phyloP scores from a whole-genome alignment of 2,797 vertebrate species.

The Limosa lapponica region DNA sequence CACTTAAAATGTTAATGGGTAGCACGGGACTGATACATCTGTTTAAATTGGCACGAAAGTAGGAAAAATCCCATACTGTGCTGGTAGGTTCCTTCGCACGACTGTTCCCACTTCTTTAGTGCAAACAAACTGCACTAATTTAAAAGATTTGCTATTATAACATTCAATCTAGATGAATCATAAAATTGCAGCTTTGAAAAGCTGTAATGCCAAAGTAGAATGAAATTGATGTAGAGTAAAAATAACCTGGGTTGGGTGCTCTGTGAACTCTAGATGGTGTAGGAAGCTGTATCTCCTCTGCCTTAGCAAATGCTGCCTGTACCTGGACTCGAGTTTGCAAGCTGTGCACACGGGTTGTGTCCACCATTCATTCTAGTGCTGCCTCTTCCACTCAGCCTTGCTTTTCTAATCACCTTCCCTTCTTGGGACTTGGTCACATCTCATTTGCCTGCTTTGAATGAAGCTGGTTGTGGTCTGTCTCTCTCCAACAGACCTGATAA shows the following conservation, averaged over 20 bases:
- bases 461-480: neutral
- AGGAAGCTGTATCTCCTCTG: neutral
- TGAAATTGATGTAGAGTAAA: neutral
- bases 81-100: neutral
- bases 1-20: conserved; percentile 38
- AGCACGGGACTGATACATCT: conserved; percentile 12
- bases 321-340: neutral
- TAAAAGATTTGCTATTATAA: neutral
- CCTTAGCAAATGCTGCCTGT: neutral
- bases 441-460: neutral
- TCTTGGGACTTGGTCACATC: neutral
- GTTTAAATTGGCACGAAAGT: neutral
- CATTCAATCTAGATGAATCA: neutral
- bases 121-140: neutral
- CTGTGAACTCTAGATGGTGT: neutral
- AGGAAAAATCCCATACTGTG: neutral
- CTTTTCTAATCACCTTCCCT: accelerated
- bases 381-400: neutral
- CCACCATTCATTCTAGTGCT: neutral
- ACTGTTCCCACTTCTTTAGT: neutral
- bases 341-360: accelerated
- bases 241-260: neutral
- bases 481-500: neutral
- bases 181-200: neutral
- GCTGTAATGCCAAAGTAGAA: neutral